phyloP scores from a whole-genome alignment of 2,888 invertebrate species.

The Siphlonurus alternatus region DNA sequence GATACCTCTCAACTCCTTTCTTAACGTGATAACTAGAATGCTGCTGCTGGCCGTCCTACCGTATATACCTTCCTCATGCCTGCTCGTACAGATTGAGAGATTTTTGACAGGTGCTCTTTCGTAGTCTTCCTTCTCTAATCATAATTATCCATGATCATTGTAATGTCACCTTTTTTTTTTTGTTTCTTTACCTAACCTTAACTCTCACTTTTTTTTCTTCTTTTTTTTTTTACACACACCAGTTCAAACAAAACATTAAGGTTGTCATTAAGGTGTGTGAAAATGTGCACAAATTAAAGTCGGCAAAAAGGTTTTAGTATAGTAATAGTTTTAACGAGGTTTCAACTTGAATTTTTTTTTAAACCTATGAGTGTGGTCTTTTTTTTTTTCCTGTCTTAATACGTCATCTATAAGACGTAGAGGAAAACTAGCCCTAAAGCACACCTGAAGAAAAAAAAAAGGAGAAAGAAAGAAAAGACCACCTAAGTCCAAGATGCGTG shows the following conservation, averaged over 20 bases:
- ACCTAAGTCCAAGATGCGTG: slow-evolving; percentile 4
- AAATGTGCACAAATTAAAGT: neutral
- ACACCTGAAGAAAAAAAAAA: neutral
- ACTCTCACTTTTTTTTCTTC: neutral
- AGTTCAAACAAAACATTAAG: neutral
- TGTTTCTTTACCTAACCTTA: neutral
- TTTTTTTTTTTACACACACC: neutral
- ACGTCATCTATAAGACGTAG: neutral
- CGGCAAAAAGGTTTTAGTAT: neutral
- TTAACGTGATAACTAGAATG: neutral
- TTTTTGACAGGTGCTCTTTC: neutral
- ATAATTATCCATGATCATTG: neutral
- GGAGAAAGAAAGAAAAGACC: neutral
- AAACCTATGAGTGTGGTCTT: neutral
- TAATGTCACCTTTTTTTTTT: neutral
- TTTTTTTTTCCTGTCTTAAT: neutral
- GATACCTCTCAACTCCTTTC: neutral
- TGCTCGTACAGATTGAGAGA: neutral
- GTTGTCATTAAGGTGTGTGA: neutral
- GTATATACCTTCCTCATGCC: neutral
- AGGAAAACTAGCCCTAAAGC: neutral
- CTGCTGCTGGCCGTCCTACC: too few relatives aligned
- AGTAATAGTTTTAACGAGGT: neutral
- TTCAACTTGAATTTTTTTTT: neutral
- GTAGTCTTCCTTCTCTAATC: neutral